Conservation (phyloP, 2,113 vertebrate genomes). For the Daboia siamensis region DNA sequence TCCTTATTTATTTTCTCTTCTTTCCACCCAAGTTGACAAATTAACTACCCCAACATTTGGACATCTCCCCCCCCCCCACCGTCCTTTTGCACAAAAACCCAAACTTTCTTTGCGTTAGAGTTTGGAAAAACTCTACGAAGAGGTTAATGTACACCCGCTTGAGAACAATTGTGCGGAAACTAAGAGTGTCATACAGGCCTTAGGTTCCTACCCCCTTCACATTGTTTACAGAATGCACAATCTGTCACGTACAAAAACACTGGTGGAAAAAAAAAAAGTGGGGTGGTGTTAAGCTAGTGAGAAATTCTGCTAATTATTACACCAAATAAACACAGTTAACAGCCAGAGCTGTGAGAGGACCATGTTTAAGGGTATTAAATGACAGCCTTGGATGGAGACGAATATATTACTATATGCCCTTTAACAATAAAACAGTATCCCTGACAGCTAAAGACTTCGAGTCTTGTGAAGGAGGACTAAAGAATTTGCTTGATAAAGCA, state of each 20-base stretch:
- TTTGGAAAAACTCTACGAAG: constrained; percentile 44
- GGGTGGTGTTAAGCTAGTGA: constrained; percentile 84
- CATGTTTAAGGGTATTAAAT: constrained; percentile 86
- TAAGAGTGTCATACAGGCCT: constrained; percentile 63
- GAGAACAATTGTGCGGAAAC: constrained; percentile 66
- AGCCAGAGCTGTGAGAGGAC: constrained; percentile 82
- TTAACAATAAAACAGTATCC: constrained; percentile 87
- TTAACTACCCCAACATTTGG: constrained; percentile 56
- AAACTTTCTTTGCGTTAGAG: constrained; percentile 53
- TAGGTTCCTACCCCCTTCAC: constrained; percentile 68
- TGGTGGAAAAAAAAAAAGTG: constrained; percentile 65
- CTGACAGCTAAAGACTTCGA: constrained; percentile 72
- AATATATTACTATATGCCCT: constrained; percentile 88
- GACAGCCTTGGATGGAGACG: constrained; percentile 81
- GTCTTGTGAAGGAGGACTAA: constrained; percentile 23
- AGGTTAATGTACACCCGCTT: constrained; percentile 86
- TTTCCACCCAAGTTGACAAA: constrained; percentile 54
- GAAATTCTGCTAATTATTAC: constrained; percentile 97
- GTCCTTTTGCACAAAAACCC: constrained; percentile 49
- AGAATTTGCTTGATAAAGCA: constrained; percentile 26
- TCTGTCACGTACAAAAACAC: constrained; percentile 79
- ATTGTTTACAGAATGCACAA: constrained; percentile 72
- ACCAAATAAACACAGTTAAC: constrained; percentile 91
- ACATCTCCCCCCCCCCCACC: constrained; percentile 44
- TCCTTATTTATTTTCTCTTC: constrained; percentile 36